phyloP scores from a whole-genome alignment of 1,140 invertebrate genomes.

The Trichomalopsis sarcophagae region DNA sequence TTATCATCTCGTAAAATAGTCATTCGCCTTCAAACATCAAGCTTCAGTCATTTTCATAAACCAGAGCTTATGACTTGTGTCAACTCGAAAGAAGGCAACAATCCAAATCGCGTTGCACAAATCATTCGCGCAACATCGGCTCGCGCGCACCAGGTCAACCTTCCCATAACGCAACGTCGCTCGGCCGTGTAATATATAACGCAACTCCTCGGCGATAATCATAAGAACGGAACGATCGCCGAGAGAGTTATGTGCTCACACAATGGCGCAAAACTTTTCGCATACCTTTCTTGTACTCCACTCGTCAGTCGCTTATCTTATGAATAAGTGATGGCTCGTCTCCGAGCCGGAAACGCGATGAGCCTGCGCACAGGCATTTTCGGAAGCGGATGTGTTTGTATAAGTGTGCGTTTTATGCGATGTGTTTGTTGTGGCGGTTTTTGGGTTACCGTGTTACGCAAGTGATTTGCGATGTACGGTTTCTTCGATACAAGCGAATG shows the following conservation, averaged over 20 bases:
- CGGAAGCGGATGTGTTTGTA: too few species aligned
- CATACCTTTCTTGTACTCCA: background rate
- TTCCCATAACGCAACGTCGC: background rate
- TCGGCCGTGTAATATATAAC: background rate
- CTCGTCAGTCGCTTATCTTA: slow-evolving; percentile 34
- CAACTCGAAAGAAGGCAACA: background rate
- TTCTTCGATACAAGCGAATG: too few species aligned
- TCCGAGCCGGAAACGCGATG: background rate
- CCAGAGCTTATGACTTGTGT: too few species aligned
- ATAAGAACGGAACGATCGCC: background rate
- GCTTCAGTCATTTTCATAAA: too few species aligned
- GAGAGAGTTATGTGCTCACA: background rate
- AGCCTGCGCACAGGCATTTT: too few species aligned
- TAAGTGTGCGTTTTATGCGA: too few species aligned
- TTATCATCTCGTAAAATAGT: too few species aligned
- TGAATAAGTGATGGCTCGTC: slow-evolving; percentile 62
- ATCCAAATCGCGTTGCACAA: background rate
- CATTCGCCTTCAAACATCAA: too few species aligned
- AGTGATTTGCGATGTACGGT: too few species aligned
- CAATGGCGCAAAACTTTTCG: background rate
- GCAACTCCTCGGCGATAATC: background rate
- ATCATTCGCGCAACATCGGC: background rate
- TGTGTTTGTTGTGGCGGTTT: too few species aligned
- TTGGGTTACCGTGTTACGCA: too few species aligned
- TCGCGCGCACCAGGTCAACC: background rate